Base-by-base conservation (phyloP, 2,113 vertebrate genomes). In the Chionomys nivalis region DNA sequence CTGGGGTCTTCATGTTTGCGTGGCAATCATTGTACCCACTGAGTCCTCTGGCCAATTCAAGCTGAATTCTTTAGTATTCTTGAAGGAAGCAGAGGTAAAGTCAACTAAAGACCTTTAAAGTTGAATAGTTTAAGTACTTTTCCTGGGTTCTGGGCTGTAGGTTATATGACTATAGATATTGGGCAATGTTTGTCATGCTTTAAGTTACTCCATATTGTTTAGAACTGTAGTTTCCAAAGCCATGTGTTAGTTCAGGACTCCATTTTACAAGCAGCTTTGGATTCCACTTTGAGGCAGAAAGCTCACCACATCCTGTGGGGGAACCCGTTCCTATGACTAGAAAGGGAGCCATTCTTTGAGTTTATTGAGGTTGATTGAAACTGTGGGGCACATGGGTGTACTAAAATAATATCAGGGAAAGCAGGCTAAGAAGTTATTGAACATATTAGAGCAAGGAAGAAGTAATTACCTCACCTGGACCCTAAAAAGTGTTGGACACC, bases 21-120 rank as follows among this genome's bases (percentile, higher is more conserved):
- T 7, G 10, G 7, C 12, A 36, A 28, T n/a, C 7, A 16, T 0
- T 17, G 9, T 70, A 16, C 33, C 21, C 33, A n/a, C 5, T 7
- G 47, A 26, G 9, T 52, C 12, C 16, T 26, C 3, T 70, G 3
- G 23, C 44, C 21, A 70, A 36, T 33, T 52, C 65, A 42, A 44
- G 1, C 24, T 70, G 68, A n/a, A 13, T 19, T 76, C 66, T 11
- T 24, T n/a, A 23, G 81, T 16, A 0, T 65, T 94, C 65, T 63
- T 6, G 0, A 4, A 73, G 36, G 55, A 86, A 93, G 16, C 68
- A 61, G 65, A 88, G 21, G 33, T 9, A 1, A 58, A 75, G 12
- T 52, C 3, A 52, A 16, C 12, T 28, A 23, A 73, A 58, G 4
- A 72, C 55, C 19, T 31, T 10, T 55, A 47, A 28, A 31, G 23